Base-by-base conservation (phyloP, 2,888 invertebrate genomes). In the Drosophila formosana region DNA sequence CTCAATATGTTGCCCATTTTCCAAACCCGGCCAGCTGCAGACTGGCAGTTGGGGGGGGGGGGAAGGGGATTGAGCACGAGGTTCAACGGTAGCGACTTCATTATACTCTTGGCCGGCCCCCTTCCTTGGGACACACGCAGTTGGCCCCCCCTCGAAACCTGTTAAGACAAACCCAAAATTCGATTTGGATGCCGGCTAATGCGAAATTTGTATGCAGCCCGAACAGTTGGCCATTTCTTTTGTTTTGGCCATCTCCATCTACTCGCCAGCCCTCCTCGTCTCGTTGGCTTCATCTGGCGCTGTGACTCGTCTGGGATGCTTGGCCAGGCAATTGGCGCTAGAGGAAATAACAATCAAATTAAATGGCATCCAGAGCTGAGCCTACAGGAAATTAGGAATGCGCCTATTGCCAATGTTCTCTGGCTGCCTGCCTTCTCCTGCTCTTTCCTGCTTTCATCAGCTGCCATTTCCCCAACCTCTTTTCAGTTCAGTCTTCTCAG, bases 131-230 rank as follows among this genome's bases (percentile, higher is more conserved):
- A 18, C 18, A 18, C 32, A 32, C 8, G 32, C 32, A 18, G 18
- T 18, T 18, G 18, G 18, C 1, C 7, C 3, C 23, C 25, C 37
- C 45, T 9, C 3, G 8, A 18, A 18, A 18, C 13, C 8, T 2
- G 18, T n/a, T 7, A 56, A 25, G 13, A 56, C 43, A 39, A 47
- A 51, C 61, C 57, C 49, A 43, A 66, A 64, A 73, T 78, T 80
- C 75, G 79, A 74, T 78, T 77, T 73, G 62, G 72, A 67, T 79
- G 64, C 52, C 47, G 64, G 76, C 73, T 84, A 84, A 84, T 84
- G 86, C 69, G 78, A 88, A 78, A 88, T 84, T 84, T 84, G 83
- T 84, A 84, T 88, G 83, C 83, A 88, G 75, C 60, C 80, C 82
- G 75, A 85, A 78, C 72, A 64, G 53, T 75, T 72, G 77, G 72